phyloP scores from a whole-genome alignment of 2,888 invertebrate species.

The Xylocampa areola region DNA sequence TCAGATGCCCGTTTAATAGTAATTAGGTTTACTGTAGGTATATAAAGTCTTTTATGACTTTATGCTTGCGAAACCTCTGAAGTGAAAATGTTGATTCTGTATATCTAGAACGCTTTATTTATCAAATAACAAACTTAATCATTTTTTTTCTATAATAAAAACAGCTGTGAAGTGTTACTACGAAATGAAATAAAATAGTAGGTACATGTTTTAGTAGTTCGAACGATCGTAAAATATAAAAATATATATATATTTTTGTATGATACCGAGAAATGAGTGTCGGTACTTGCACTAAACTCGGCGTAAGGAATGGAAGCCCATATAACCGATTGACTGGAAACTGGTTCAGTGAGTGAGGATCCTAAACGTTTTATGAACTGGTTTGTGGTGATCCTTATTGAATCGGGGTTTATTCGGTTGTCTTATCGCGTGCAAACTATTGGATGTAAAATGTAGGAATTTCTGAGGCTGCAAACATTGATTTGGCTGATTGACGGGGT shows the following conservation, averaged over 20 bases:
- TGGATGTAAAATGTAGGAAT: constrained; percentile 1
- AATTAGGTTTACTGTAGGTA: too few species aligned
- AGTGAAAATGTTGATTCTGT: too few species aligned
- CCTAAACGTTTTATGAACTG: constrained; percentile 32
- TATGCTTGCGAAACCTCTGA: too few species aligned
- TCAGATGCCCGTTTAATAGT: too few species aligned
- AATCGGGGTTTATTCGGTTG: constrained; percentile 29
- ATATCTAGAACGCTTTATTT: too few species aligned
- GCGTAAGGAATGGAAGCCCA: constrained; percentile 1
- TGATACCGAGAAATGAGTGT: constrained; percentile 12
- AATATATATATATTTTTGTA: neutral
- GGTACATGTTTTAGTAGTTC: neutral
- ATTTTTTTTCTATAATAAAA: too few species aligned
- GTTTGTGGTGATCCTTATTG: constrained; percentile 35
- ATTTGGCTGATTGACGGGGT: too few species aligned
- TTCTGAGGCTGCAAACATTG: too few species aligned
- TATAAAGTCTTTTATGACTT: too few species aligned
- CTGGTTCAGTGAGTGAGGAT: constrained; percentile 14
- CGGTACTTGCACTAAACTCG: constrained; percentile 18
- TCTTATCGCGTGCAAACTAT: constrained; percentile 12
- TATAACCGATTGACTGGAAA: constrained; percentile 8
- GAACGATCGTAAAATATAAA: neutral
- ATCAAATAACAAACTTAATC: too few species aligned
- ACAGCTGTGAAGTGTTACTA: too few species aligned
- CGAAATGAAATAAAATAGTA: neutral